Evolutionary conservation across 1,140 invertebrate genomes (phyloP), one percentile per base, ranked within the genome.

Genomic region (Aphis gossypii): DNA sequence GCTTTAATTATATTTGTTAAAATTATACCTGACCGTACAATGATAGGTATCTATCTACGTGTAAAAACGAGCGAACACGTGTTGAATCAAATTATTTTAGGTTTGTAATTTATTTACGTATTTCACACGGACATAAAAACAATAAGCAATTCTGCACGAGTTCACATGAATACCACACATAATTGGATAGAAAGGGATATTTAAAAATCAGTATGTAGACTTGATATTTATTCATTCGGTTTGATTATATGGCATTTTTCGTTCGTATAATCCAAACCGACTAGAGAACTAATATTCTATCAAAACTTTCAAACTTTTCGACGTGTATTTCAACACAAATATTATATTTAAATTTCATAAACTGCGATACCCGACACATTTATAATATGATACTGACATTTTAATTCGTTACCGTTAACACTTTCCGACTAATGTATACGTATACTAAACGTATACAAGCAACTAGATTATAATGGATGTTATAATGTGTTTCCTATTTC

Each of bases 341-440:
- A 76, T 35, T 44, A 84, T 84, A 25, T 84, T 8, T 9, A 30
- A 84, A 84, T 84, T 5, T 21, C 41, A 84, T 84, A 84, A 84
- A 84, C 25, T n/a, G 60, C 4, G 30, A 38, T 84, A 7, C 0
- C 38, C 21, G 11, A 41, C 41, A 44, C 38, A 23, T 84, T 41
- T 84, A 41, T 84, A 84, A 84, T 76, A 76, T 76, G 60, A n/a
- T n/a, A 44, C 23, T 41, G 83, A 84, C 83, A 25, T 84, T 84
- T 84, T 41, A 84, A 84, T 84, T 84, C 41, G 11, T 84, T 84
- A 38, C 23, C 41, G 41, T 84, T 84, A 23, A 38, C 83, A 25
- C 20, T 21, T 84, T 84, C 14, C 60, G n/a, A 76, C 30, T 2
- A 35, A 18, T 4, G 23, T 4, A 44, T 83, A 83, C n/a, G 25